These are phyloP conservation scores for Poecilia velifera DNA, from an alignment of 2,797 vertebrate species.

Conservation along the genomic window DNA sequence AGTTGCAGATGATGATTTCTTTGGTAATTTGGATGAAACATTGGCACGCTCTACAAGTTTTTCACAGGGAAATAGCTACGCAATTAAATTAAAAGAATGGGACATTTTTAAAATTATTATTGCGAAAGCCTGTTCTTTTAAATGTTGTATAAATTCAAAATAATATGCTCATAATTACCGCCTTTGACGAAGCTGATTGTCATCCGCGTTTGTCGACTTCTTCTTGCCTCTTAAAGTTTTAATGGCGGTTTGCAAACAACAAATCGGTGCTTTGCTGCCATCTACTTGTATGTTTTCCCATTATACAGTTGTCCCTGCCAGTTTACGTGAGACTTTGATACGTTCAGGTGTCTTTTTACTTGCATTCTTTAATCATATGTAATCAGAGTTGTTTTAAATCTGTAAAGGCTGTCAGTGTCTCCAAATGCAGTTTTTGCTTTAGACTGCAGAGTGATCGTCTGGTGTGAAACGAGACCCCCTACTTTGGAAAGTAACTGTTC, in stretches of 20 bases:
- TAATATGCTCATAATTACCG: neutral
- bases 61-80: neutral
- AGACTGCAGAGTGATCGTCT: neutral
- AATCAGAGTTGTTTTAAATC: neutral
- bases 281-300: neutral
- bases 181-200: neutral
- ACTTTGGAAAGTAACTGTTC: neutral
- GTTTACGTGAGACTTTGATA: neutral
- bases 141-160: neutral
- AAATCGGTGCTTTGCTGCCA: neutral
- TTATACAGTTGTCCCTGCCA: neutral
- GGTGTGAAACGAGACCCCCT: neutral
- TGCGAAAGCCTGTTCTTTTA: neutral
- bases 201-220: neutral
- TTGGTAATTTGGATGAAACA: too few species aligned
- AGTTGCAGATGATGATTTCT: too few species aligned
- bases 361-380: neutral
- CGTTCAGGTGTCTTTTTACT: neutral
- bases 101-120: neutral
- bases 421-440: neutral
- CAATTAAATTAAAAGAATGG: neutral
- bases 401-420: neutral
- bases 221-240: neutral
- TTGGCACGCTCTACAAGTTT: too few species aligned
- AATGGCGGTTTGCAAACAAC: neutral